Conservation (phyloP, 2,888 invertebrate species). For the Antheraea assamensis region DNA sequence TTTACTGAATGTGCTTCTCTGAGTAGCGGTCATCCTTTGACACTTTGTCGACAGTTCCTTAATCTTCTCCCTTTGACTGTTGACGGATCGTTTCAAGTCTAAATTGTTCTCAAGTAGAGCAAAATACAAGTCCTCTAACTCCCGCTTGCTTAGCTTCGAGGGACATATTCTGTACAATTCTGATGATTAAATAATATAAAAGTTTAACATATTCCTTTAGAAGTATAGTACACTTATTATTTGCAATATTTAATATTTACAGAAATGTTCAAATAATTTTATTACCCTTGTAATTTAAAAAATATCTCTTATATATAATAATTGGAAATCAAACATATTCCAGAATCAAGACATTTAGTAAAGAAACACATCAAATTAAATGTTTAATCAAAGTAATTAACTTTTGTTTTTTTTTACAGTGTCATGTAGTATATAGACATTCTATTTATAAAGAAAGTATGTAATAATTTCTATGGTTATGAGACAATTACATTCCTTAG, state of each 20-base stretch:
- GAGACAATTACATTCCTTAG: neutral
- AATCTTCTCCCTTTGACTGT: slow-evolving; percentile 81
- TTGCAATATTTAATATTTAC: too few relatives aligned
- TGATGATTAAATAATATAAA: slow-evolving; percentile 27
- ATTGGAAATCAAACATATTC: too few relatives aligned
- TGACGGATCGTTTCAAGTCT: slow-evolving; percentile 83
- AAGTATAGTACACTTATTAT: neutral
- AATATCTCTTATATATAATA: too few relatives aligned
- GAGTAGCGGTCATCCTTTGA: slow-evolving; percentile 50
- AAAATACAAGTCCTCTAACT: slow-evolving; percentile 86
- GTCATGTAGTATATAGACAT: neutral
- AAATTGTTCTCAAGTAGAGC: slow-evolving; percentile 83
- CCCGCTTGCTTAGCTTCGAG: slow-evolving; percentile 82
- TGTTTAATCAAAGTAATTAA: neutral
- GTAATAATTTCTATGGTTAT: neutral
- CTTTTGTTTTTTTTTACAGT: neutral
- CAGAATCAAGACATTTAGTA: neutral
- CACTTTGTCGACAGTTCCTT: slow-evolving; percentile 57
- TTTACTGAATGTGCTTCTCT: slow-evolving; percentile 40
- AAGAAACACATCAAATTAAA: neutral
- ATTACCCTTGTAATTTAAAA: too few relatives aligned
- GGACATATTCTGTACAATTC: slow-evolving; percentile 59
- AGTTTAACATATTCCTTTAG: neutral
- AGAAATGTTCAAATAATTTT: too few relatives aligned
- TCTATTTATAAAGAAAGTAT: neutral